Evolutionary conservation across 2,888 invertebrate genomes (phyloP), one percentile per base, ranked within the genome.

Genomic region (Acronicta alni): DNA sequence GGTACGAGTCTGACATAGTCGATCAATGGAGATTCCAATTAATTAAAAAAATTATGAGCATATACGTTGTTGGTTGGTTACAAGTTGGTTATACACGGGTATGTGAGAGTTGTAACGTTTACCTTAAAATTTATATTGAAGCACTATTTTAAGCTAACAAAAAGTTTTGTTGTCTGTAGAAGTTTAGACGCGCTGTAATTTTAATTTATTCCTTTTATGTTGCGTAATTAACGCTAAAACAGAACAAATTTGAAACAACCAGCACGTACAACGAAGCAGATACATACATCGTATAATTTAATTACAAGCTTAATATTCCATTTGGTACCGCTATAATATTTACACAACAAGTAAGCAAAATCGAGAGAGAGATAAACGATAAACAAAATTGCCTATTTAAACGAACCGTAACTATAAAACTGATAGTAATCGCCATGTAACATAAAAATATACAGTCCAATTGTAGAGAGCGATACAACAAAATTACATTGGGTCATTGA

Each of bases 361-460:
- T 81, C 32, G 55, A 57, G 57, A 52, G 53, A 46, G 41, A 17
- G 65, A 69, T 72, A 67, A 60, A 60, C 74, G 77, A 72, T 77
- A 77, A 86, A 85, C 77, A 79, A 66, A 81, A 86, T 81, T 70
- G 83, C 72, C 82, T 79, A 86, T 88, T 87, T 85, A 83, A 80
- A 81, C 82, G 71, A 83, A 80, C 75, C 77, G 80, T 82, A 79
- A 84, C 85, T 85, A 88, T 89, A 85, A 74, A 68, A 77, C 42
- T 66, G 77, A 76, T 76, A 69, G 79, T 79, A 75, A 89, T 89
- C 86, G 77, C 67, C 46, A 32, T 61, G 82, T 79, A 71, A 82
- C 85, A 87, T 88, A 88, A 89, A 89, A 89, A 85, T 83, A 81
- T 82, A 89, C 82, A 81, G 67, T 83, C 56, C 67, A 63, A 54